Percentiles rank a stretch among this genome's conserved stretches.
Evolutionary conservation across 2,888 invertebrate species (phyloP).

Genomic region (Zygogramma bicolorata): DNA sequence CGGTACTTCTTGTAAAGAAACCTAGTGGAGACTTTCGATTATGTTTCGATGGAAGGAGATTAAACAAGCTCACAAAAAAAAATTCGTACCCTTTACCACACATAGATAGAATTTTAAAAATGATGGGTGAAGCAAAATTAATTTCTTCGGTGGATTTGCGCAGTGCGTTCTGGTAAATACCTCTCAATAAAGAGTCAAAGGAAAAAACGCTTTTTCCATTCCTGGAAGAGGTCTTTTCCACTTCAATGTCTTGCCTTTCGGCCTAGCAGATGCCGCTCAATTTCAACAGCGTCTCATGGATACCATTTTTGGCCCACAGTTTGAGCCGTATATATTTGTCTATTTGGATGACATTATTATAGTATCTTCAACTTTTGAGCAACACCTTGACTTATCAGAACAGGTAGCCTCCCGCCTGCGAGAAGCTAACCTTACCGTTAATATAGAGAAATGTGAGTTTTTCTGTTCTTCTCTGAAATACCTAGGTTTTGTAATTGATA

Average conservation of each 20-base stretch:
- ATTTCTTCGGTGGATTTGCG: constrained; percentile 31
- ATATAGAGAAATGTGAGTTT: constrained; percentile 35
- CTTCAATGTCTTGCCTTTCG: constrained; percentile 40
- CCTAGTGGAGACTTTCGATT: constrained; percentile 17
- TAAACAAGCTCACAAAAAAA: constrained; percentile 29
- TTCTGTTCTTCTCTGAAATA: constrained; percentile 27
- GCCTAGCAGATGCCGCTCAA: neutral
- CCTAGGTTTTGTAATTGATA: constrained; percentile 32
- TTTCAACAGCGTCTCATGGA: neutral
- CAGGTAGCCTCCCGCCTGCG: constrained; percentile 19
- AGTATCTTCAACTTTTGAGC: constrained; percentile 15
- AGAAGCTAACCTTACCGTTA: constrained; percentile 29
- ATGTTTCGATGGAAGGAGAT: constrained; percentile 29
- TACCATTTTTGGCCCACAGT: neutral
- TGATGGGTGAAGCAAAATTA: constrained; percentile 24
- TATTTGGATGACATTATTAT: constrained; percentile 46
- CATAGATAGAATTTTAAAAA: constrained; percentile 30
- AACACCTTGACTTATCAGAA: constrained; percentile 25
- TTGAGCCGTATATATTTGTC: constrained; percentile 29
- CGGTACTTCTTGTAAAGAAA: constrained; percentile 27
- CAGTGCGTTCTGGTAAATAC: constrained; percentile 25
- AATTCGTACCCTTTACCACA: constrained; percentile 23
- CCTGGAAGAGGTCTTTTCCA: constrained; percentile 34
- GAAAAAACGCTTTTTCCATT: constrained; percentile 25
- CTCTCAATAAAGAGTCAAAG: constrained; percentile 3